Percentiles rank a stretch among this genome's conserved stretches.
These are phyloP conservation scores for Caenorhabditis afra DNA, from an alignment of 2,888 invertebrate species.

Conservation along the genomic window DNA sequence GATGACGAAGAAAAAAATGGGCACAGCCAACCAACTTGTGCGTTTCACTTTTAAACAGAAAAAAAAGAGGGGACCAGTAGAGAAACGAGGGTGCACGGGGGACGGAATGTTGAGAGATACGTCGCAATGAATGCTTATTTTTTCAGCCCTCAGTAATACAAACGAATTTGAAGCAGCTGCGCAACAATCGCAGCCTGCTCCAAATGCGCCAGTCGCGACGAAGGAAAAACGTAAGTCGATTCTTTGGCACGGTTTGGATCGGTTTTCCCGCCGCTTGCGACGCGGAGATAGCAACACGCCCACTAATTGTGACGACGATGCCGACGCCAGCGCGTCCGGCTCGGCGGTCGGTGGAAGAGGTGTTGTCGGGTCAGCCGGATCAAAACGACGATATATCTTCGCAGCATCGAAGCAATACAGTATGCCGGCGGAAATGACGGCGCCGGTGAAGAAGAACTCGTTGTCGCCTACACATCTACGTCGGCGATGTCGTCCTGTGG, in stretches of 20 bases:
- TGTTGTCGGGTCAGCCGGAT: slow-evolving; percentile 67
- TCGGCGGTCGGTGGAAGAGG: slow-evolving; percentile 59
- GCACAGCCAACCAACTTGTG: slow-evolving; percentile 59
- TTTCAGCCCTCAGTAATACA: slow-evolving; percentile 58
- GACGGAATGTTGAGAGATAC: slow-evolving; percentile 14
- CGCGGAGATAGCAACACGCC: slow-evolving; percentile 61
- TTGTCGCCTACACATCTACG: slow-evolving; percentile 58
- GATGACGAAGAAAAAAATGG: slow-evolving; percentile 64
- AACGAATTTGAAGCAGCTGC: slow-evolving; percentile 53
- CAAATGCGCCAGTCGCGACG: slow-evolving; percentile 47
- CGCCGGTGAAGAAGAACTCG: slow-evolving; percentile 62
- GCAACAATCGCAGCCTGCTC: slow-evolving; percentile 55
- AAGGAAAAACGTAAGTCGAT: slow-evolving; percentile 69
- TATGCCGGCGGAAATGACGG: slow-evolving; percentile 69
- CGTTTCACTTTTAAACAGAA: slow-evolving; percentile 21
- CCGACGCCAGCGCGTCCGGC: slow-evolving; percentile 54
- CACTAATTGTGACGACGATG: slow-evolving; percentile 55
- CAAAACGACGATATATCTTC: slow-evolving; percentile 68
- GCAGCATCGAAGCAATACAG: slow-evolving; percentile 67
- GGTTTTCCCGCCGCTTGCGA: slow-evolving; percentile 67
- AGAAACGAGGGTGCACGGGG: slow-evolving; percentile 4
- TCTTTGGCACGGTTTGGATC: slow-evolving; percentile 72
- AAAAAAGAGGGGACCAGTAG: slow-evolving; percentile 7
- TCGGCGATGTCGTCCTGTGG: slow-evolving; percentile 52
- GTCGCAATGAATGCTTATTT: slow-evolving; percentile 21